These are phyloP conservation scores for Anolis carolinensis DNA, from an alignment of 2,113 vertebrate species.

Conservation along the genomic window DNA sequence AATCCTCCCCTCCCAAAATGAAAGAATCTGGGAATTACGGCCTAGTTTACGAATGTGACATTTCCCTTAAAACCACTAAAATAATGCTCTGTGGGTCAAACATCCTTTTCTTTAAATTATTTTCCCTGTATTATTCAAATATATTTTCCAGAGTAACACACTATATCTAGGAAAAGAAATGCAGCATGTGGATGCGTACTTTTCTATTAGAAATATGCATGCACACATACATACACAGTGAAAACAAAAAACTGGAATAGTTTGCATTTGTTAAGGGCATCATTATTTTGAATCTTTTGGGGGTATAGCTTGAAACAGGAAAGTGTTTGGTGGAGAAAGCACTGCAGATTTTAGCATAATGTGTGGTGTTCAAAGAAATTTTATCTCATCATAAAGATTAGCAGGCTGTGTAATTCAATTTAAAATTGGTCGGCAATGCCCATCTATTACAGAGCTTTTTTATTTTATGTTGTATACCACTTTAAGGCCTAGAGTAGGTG, in stretches of 20 bases:
- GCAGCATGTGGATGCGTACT: not conserved
- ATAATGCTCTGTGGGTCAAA: not conserved
- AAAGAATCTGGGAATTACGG: no score
- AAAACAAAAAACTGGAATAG: slow-evolving; percentile 46
- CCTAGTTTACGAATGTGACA: no score
- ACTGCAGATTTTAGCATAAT: slow-evolving; percentile 71
- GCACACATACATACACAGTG: not conserved
- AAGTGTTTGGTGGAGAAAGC: slow-evolving; percentile 27
- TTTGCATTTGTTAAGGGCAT: slow-evolving; percentile 19
- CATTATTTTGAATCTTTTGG: slow-evolving; percentile 23
- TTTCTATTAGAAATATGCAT: not conserved
- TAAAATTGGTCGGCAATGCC: slow-evolving; percentile 74
- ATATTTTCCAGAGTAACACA: slow-evolving; percentile 25
- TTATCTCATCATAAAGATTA: slow-evolving; percentile 81
- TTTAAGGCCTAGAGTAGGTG: slow-evolving; percentile 30
- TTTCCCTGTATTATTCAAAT: not conserved
- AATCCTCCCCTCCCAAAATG: no score
- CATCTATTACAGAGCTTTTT: slow-evolving; percentile 68
- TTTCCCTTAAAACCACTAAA: no score
- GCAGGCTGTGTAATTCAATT: slow-evolving; percentile 86
- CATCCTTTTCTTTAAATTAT: rapidly evolving
- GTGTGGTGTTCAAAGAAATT: slow-evolving; percentile 73
- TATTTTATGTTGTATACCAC: slow-evolving; percentile 42
- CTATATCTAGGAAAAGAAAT: slow-evolving; percentile 17
- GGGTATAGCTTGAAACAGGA: slow-evolving; percentile 48